A percentile compares a stretch with the other conserved stretches of the same genome.
phyloP scores from a whole-genome alignment of 2,113 vertebrate genomes.

The Gymnobelideus leadbeateri region DNA sequence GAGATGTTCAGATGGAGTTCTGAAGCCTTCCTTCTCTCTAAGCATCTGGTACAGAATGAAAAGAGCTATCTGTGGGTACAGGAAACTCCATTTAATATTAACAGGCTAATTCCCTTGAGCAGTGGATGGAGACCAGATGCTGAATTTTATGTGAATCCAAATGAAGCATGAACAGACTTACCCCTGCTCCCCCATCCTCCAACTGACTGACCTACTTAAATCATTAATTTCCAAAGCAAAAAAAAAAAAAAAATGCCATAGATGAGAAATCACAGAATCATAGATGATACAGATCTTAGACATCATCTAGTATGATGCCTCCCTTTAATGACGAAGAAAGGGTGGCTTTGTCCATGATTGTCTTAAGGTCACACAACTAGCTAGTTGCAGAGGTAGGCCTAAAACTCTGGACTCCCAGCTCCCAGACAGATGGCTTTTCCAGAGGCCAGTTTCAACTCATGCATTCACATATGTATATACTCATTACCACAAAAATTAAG shows the following conservation, averaged over 20 bases:
- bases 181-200: background rate
- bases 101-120: background rate
- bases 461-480: background rate
- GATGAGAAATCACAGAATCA: background rate
- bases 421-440: background rate
- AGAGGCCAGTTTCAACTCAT: background rate
- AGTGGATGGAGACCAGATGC: background rate
- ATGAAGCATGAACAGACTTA: background rate
- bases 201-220: background rate
- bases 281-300: background rate
- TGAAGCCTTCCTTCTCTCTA: background rate
- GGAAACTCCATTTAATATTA: conserved; percentile 1
- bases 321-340: background rate
- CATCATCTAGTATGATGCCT: background rate
- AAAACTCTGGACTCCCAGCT: background rate
- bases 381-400: background rate
- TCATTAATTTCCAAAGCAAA: background rate
- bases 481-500: background rate
- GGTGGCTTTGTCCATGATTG: background rate
- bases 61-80: background rate
- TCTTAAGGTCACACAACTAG: background rate
- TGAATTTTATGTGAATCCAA: background rate
- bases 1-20: background rate
- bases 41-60: background rate
- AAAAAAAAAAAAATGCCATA: background rate